A percentile compares a stretch with the other conserved stretches of the same genome.
These are phyloP conservation scores for Antheraea assamensis DNA, from an alignment of 2,888 invertebrate species.

Conservation along the genomic window DNA sequence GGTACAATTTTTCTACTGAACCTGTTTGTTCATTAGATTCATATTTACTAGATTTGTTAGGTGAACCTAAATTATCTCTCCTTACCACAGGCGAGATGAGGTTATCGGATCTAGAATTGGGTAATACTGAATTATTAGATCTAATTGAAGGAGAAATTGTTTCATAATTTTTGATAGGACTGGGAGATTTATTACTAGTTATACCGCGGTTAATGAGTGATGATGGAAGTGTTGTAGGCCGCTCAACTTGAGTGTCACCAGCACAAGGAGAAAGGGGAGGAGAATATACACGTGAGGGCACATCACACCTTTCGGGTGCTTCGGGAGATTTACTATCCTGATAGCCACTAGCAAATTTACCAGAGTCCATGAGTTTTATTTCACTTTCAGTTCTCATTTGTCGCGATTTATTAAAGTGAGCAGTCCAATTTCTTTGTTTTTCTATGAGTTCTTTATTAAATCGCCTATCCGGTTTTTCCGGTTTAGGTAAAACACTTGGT, in stretches of 20 bases:
- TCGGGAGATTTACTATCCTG: slow-evolving; percentile 72
- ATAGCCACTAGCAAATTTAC: slow-evolving; percentile 57
- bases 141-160: slow-evolving; percentile 58
- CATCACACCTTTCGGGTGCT: slow-evolving; percentile 60
- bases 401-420: slow-evolving; percentile 92
- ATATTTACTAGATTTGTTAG: slow-evolving; percentile 47
- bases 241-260: slow-evolving; percentile 78
- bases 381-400: slow-evolving; percentile 71
- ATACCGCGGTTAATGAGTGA: slow-evolving; percentile 64
- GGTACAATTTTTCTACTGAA: slow-evolving; percentile 47
- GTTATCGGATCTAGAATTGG: slow-evolving; percentile 46
- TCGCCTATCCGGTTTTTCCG: slow-evolving; percentile 92
- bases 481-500: slow-evolving; percentile 85
- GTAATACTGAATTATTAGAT: slow-evolving; percentile 26
- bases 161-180: slow-evolving; percentile 67
- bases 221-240: slow-evolving; percentile 70
- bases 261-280: slow-evolving; percentile 82
- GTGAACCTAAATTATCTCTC: slow-evolving; percentile 56
- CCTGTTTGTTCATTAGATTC: slow-evolving; percentile 37
- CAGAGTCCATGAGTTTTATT: slow-evolving; percentile 56
- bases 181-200: slow-evolving; percentile 68
- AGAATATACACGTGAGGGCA: slow-evolving; percentile 75
- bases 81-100: slow-evolving; percentile 49
- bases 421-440: slow-evolving; percentile 96
- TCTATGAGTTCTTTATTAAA: slow-evolving; percentile 94